Conservation (phyloP, 2,113 vertebrate species). For the Pelecanoides urinatrix region DNA sequence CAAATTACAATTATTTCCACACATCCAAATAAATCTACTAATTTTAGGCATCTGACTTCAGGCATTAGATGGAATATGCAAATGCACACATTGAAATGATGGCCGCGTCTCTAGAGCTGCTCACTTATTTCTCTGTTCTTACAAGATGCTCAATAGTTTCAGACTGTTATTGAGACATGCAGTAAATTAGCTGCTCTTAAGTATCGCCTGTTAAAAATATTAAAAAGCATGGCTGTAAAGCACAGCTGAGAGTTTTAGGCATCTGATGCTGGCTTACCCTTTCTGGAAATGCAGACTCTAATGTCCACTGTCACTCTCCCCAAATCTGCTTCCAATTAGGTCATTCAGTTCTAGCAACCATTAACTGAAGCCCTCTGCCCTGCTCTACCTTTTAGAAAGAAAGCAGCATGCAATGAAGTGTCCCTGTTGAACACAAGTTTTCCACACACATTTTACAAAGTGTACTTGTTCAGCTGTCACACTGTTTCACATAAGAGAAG, state of each 20-base stretch:
- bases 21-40: constrained; percentile 67
- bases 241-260: constrained; percentile 47
- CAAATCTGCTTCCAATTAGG: constrained; percentile 61
- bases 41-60: constrained; percentile 62
- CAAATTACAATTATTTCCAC: constrained; percentile 71
- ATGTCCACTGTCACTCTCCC: constrained; percentile 22
- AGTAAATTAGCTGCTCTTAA: constrained; percentile 65
- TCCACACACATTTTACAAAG: constrained; percentile 23
- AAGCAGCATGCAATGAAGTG: not conserved
- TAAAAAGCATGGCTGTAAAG: constrained; percentile 39
- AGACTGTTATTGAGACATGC: not conserved
- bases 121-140: constrained; percentile 25
- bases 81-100: constrained; percentile 43
- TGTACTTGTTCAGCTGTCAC: constrained; percentile 33
- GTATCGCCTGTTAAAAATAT: constrained; percentile 48
- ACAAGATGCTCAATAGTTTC: not conserved
- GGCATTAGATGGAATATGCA: constrained; percentile 61
- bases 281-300: constrained; percentile 40
- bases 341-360: constrained; percentile 37
- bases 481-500: constrained; percentile 51
- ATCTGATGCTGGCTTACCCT: not conserved
- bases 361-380: not conserved
- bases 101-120: not conserved
- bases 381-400: not conserved
- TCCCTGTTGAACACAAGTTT: constrained; percentile 33